phyloP scores from a whole-genome alignment of 2,888 invertebrate species.

The Odontothrips loti region DNA sequence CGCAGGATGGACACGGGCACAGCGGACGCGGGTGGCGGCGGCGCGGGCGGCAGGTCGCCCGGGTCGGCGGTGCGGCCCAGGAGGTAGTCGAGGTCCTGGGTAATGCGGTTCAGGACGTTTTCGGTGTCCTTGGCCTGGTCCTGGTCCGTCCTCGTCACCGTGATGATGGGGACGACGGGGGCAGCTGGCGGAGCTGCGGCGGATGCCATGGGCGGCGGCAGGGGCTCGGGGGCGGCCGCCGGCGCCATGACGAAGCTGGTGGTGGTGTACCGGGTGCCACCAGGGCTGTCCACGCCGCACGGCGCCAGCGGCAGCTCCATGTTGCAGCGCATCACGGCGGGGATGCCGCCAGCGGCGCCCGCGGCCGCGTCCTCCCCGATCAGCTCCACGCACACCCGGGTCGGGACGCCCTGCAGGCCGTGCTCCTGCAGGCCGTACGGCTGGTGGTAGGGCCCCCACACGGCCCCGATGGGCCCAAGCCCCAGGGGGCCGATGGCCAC shows the following conservation, averaged over 20 bases:
- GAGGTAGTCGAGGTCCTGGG: conserved; percentile 17
- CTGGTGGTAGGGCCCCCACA: not conserved
- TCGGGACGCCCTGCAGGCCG: not conserved
- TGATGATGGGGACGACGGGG: not conserved
- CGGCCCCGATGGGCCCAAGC: not conserved
- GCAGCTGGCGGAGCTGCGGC: not conserved
- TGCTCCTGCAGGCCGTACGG: not conserved
- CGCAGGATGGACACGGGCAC: not conserved
- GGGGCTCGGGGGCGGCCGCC: not conserved
- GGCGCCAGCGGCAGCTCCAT: conserved; percentile 5
- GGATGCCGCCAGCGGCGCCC: not conserved
- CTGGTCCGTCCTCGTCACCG: conserved; percentile 15
- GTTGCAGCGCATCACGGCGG: conserved; percentile 17
- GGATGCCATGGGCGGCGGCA: not conserved
- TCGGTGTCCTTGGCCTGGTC: not conserved
- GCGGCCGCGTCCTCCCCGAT: not conserved
- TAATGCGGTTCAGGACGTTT: not conserved
- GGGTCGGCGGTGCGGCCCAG: not conserved
- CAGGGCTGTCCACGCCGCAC: not conserved
- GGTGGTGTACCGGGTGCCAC: not conserved
- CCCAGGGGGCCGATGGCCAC: not conserved
- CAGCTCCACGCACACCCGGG: conserved; percentile 7
- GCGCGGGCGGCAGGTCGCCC: not conserved
- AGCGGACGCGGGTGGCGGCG: not conserved
- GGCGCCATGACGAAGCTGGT: conserved; percentile 1